These are phyloP conservation scores for Diplosoma virens DNA, from an alignment of 23 tunicate genomes.

Conservation along the genomic window DNA sequence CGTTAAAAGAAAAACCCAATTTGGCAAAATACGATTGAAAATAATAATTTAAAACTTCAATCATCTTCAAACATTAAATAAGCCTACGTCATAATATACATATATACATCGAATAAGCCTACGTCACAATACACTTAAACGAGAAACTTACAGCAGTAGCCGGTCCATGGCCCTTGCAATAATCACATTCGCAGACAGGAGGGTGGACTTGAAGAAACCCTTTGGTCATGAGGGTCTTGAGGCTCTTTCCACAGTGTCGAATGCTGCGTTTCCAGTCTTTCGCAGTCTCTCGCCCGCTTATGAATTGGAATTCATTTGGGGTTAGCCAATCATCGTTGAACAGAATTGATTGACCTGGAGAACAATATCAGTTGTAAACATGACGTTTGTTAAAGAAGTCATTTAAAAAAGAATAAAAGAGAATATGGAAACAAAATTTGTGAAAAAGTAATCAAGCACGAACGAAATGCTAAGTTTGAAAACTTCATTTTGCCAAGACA, in stretches of 20 bases:
- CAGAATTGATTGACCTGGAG: constrained; percentile 78
- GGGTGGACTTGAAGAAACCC: constrained; percentile 78
- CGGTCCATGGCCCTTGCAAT: constrained; percentile 62
- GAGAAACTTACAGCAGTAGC: constrained; percentile 28
- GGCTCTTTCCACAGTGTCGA: constrained; percentile 89
- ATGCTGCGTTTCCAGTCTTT: constrained; percentile 97
- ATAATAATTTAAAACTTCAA: no score
- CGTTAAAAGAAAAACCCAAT: no score
- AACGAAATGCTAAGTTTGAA: neutral
- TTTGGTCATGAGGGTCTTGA: constrained; percentile 89
- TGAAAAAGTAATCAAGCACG: no score
- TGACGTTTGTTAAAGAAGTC: no score
- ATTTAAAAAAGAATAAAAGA: no score
- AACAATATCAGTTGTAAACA: no score
- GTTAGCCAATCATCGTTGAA: constrained; percentile 92
- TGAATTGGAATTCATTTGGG: constrained; percentile 92
- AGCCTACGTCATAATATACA: no score
- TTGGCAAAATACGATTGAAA: no score
- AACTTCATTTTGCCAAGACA: neutral
- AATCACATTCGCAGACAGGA: constrained; percentile 77
- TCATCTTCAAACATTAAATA: no score
- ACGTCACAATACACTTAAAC: no score
- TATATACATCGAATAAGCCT: no score
- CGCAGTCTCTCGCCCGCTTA: constrained; percentile 97
- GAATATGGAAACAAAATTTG: no score